Evolutionary conservation across 2,113 vertebrate species (phyloP).

Genomic region (Ascaphus truei): DNA sequence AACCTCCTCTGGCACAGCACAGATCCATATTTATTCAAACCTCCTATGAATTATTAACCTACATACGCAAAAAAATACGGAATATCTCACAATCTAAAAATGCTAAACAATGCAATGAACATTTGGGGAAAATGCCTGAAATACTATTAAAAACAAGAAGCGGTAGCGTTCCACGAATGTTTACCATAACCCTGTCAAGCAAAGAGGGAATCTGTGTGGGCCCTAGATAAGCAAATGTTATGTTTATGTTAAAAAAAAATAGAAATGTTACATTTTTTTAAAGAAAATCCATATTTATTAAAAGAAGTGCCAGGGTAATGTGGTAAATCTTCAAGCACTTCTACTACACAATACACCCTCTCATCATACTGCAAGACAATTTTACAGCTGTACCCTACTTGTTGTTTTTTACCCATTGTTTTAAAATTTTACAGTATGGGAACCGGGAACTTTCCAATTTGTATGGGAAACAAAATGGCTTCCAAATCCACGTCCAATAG

Average conservation of each 20-base stretch:
- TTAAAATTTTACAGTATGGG: no score
- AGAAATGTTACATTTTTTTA: not conserved
- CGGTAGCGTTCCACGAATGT: no score
- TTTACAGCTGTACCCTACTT: no score
- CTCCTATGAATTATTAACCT: slow-evolving; percentile 9
- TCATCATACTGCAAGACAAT: slow-evolving; percentile 17
- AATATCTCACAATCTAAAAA: not conserved
- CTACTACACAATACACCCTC: not conserved
- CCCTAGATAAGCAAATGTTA: no score
- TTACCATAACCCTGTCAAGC: no score
- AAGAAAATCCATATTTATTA: slow-evolving; percentile 17
- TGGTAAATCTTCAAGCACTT: slow-evolving; percentile 11
- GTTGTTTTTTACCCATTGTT: no score
- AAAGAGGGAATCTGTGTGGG: no score
- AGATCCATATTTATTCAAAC: slow-evolving; percentile 15
- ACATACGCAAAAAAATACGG: not conserved
- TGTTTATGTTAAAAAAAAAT: no score
- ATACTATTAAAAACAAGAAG: no score
- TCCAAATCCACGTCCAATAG: no score
- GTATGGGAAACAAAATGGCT: no score
- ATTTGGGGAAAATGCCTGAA: not conserved
- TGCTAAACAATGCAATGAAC: not conserved
- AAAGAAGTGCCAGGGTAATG: slow-evolving; percentile 16
- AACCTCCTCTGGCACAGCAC: not conserved
- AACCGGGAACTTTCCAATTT: no score